Conservation (phyloP, 2,113 vertebrate species). For the Sinocyclocheilus maitianheensis region DNA sequence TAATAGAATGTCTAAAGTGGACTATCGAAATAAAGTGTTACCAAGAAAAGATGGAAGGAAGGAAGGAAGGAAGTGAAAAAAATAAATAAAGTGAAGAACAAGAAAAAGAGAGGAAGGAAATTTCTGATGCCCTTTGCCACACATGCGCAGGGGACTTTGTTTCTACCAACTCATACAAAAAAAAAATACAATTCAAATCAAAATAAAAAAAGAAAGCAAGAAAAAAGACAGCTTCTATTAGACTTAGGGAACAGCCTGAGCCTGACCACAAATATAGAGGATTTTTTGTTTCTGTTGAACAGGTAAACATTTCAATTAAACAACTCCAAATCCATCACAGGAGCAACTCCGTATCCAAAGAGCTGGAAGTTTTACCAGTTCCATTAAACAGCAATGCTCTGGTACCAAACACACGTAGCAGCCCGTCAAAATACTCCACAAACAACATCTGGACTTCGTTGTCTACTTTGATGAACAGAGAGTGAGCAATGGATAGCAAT, state of each 20-base stretch:
- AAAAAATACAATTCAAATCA: not conserved
- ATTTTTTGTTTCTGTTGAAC: slow-evolving; percentile 58
- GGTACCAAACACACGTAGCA: slow-evolving; percentile 66
- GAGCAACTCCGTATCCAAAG: slow-evolving; percentile 48
- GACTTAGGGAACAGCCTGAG: not conserved
- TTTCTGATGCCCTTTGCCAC: too few species aligned
- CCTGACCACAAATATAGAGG: slow-evolving; percentile 47
- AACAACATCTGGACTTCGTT: slow-evolving; percentile 73
- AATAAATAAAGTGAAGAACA: not conserved
- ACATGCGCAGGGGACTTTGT: not conserved
- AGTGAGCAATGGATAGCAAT: slow-evolving; percentile 63
- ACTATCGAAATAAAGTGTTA: too few species aligned
- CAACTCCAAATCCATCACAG: slow-evolving; percentile 60
- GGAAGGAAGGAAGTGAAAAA: not conserved
- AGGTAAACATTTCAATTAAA: slow-evolving; percentile 64
- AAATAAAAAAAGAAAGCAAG: not conserved
- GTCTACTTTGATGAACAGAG: slow-evolving; percentile 66
- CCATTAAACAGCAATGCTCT: slow-evolving; percentile 65
- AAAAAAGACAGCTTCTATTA: not conserved
- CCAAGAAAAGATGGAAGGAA: too few species aligned
- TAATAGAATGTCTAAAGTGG: too few species aligned
- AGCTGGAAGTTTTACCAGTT: slow-evolving; percentile 67
- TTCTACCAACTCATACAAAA: not conserved
- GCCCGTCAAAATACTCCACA: slow-evolving; percentile 58
- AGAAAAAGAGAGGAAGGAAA: too few species aligned